Conservation (phyloP, 2,113 vertebrate species). For the Macquaria ambigua region DNA sequence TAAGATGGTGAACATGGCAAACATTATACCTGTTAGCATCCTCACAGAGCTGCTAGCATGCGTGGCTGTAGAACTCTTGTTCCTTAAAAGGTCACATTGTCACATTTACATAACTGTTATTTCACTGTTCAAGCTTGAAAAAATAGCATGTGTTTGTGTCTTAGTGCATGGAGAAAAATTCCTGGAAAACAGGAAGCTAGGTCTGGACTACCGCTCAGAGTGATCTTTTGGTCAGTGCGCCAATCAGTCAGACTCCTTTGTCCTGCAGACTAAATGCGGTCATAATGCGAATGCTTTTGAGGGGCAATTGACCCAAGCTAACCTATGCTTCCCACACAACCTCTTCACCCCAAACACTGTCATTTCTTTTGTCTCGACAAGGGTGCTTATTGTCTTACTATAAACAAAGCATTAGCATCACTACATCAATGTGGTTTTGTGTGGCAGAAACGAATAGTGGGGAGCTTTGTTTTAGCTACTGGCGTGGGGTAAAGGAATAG, state of each 20-base stretch:
- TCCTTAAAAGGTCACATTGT: conserved; percentile 3
- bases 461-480: conserved; percentile 45
- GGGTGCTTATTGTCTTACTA: conserved; percentile 58
- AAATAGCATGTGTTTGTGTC: not conserved
- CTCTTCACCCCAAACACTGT: conserved; percentile 63
- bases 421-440: conserved; percentile 47
- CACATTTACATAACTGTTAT: not conserved
- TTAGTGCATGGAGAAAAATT: not conserved
- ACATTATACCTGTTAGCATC: no score
- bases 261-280: conserved; percentile 29
- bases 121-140: conserved; percentile 5
- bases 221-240: conserved; percentile 1
- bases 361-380: conserved; percentile 62
- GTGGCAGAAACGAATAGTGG: conserved; percentile 5
- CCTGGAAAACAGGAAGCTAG: not conserved
- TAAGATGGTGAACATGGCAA: not conserved
- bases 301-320: conserved; percentile 61
- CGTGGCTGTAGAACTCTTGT: not conserved
- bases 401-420: conserved; percentile 62
- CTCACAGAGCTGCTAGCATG: not conserved
- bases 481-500: conserved; percentile 14
- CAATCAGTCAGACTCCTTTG: conserved; percentile 31
- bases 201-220: not conserved
- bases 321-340: conserved; percentile 59
- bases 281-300: conserved; percentile 29